phyloP scores from a whole-genome alignment of 2,113 vertebrate species.

The Falcunculus frontatus region DNA sequence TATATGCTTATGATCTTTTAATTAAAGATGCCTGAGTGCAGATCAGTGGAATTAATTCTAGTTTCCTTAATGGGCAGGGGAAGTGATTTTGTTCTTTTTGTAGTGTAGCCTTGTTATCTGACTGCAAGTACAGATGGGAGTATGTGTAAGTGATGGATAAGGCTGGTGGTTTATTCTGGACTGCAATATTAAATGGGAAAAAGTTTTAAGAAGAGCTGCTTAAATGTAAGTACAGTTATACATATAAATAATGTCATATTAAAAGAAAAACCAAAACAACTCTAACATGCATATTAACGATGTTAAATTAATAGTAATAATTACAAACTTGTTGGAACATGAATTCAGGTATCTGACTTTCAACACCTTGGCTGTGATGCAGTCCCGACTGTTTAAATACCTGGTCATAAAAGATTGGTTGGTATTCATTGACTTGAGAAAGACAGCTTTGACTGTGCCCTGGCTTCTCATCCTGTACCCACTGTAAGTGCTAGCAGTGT shows the following conservation, averaged over 20 bases:
- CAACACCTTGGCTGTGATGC: not conserved
- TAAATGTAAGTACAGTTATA: not conserved
- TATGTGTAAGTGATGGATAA: not conserved
- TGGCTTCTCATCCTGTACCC: not conserved
- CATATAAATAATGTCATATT: not conserved
- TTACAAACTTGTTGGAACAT: not conserved
- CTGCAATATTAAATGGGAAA: not conserved
- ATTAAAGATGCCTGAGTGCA: conserved; percentile 14
- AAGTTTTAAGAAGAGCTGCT: not conserved
- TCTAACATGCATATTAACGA: not conserved
- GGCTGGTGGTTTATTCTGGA: not conserved
- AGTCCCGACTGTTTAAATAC: not conserved
- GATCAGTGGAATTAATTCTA: conserved; percentile 34
- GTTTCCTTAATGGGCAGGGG: conserved; percentile 3
- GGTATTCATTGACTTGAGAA: not conserved
- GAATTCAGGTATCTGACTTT: not conserved
- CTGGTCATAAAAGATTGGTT: not conserved
- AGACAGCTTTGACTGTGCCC: not conserved
- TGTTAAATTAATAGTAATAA: not conserved
- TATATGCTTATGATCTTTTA: conserved; percentile 43
- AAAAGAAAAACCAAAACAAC: not conserved
- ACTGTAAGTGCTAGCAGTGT: not conserved
- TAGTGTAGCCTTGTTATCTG: not conserved
- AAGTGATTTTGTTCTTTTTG: conserved; percentile 31
- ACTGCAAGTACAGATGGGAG: not conserved